Conservation (phyloP, 2,113 vertebrate species). For the Daboia siamensis region DNA sequence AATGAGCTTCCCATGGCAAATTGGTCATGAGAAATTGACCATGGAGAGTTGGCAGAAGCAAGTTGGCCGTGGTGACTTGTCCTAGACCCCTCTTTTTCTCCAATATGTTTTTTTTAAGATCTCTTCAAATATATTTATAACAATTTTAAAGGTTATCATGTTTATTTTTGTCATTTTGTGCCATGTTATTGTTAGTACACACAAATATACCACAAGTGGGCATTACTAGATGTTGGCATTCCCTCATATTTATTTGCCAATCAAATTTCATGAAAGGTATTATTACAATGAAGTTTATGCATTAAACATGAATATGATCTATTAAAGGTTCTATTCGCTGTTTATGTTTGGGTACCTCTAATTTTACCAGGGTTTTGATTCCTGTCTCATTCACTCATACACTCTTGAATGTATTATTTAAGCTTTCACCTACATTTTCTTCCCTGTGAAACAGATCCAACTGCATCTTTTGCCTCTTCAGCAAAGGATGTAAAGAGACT, state of each 20-base stretch:
- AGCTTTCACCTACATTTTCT: conserved; percentile 15
- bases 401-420: neutral
- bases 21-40: neutral
- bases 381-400: conserved; percentile 2
- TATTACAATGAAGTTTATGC: conserved; percentile 1
- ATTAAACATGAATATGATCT: neutral
- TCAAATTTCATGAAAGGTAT: neutral
- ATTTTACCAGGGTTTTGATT: neutral
- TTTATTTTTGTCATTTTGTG: neutral
- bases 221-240: neutral
- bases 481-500: neutral
- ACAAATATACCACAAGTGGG: neutral
- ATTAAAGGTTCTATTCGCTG: conserved; percentile 3
- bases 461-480: neutral
- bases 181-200: neutral
- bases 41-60: too few relatives aligned
- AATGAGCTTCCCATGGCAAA: neutral
- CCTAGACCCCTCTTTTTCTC: neutral
- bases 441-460: neutral
- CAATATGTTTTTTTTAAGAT: neutral
- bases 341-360: neutral
- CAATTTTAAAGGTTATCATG: neutral
- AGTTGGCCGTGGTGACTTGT: neutral
- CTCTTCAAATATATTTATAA: neutral
- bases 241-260: neutral